Conservation (phyloP, 2,113 vertebrate species). For the Phrynocephalus versicolor region DNA sequence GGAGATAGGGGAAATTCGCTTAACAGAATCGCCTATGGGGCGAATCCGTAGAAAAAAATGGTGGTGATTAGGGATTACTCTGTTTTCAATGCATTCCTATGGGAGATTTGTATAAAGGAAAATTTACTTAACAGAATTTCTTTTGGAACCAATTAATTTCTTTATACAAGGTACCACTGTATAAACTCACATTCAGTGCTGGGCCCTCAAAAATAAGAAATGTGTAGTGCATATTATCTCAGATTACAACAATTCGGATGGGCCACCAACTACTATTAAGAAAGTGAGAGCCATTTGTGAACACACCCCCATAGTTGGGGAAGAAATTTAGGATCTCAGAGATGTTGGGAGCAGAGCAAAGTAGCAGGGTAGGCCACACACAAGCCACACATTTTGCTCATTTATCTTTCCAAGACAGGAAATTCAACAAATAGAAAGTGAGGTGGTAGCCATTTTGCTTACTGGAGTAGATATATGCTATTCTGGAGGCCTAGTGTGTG, state of each 20-base stretch:
- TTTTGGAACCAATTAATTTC: no score
- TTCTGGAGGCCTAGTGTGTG: not conserved
- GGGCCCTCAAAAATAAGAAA: not conserved
- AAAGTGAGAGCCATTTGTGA: not conserved
- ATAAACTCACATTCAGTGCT: not conserved
- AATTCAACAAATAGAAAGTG: not conserved
- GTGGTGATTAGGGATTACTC: no score
- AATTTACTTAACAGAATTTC: no score
- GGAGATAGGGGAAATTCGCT: no score
- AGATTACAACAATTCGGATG: not conserved
- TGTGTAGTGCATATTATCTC: not conserved
- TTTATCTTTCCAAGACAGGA: not conserved
- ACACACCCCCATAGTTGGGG: not conserved
- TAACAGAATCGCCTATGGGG: no score
- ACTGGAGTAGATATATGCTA: not conserved
- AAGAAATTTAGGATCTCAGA: not conserved
- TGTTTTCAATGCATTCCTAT: no score
- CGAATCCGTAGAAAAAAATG: no score
- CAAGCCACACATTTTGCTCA: not conserved
- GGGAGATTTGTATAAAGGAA: no score
- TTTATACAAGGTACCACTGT: no score
- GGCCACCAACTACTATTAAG: not conserved
- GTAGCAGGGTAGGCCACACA: slow-evolving; percentile 6
- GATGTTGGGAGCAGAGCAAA: not conserved
- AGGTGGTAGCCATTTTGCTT: not conserved